phyloP scores from a whole-genome alignment of 2,888 invertebrate species.

The Hyposoter didymator region DNA sequence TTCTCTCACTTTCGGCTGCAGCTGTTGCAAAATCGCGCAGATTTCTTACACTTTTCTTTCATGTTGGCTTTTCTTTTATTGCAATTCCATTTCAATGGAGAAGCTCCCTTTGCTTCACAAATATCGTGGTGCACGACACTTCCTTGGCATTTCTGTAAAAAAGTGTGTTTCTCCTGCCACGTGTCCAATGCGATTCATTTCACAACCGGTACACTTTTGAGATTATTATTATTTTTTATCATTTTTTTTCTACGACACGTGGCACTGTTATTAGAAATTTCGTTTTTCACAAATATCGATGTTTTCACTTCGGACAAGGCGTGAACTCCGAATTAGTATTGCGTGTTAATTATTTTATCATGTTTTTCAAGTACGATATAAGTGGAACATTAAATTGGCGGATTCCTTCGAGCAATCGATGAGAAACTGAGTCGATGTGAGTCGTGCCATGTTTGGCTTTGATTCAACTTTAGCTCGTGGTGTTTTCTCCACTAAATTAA shows the following conservation, averaged over 20 bases:
- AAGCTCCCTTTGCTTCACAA: background rate
- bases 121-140: background rate
- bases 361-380: background rate
- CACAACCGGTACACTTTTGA: background rate
- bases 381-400: background rate
- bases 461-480: background rate
- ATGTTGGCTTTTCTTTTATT: background rate
- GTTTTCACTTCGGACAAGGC: background rate
- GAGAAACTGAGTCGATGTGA: constrained; percentile 7
- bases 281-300: background rate
- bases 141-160: background rate
- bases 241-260: background rate
- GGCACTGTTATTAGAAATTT: background rate
- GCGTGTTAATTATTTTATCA: background rate
- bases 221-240: background rate
- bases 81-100: constrained; percentile 13
- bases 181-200: constrained; percentile 13
- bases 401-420: background rate
- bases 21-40: constrained; percentile 20
- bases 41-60: background rate
- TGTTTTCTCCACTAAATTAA: constrained; percentile 13
- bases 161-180: background rate
- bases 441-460: constrained; percentile 4
- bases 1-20: constrained; percentile 11
- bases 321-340: background rate